phyloP scores from a whole-genome alignment of 2,888 invertebrate genomes.

The Spialia ferax region DNA sequence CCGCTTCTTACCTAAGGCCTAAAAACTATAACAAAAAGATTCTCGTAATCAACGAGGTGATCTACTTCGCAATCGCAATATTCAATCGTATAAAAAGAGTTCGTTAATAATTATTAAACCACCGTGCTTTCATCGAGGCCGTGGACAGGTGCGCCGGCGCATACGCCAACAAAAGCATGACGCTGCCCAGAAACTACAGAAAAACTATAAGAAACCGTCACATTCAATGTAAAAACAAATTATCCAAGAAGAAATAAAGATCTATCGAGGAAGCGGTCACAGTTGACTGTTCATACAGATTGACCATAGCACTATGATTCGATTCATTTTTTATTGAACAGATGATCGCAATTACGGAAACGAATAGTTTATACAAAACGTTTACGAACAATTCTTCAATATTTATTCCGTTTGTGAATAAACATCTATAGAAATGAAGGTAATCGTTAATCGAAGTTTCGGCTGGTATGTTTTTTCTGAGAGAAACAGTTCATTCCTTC shows the following conservation, averaged over 20 bases:
- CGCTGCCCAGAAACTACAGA: slow-evolving; percentile 46
- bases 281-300: slow-evolving; percentile 80
- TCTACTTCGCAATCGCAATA: slow-evolving; percentile 81
- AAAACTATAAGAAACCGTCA: slow-evolving; percentile 62
- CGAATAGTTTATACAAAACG: slow-evolving; percentile 68
- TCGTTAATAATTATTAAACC: slow-evolving; percentile 78
- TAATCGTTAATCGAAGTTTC: slow-evolving; percentile 37
- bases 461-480: slow-evolving; percentile 22
- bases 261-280: slow-evolving; percentile 83
- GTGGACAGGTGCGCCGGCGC: slow-evolving; percentile 64
- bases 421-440: slow-evolving; percentile 40
- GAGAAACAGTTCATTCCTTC: slow-evolving; percentile 15
- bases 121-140: slow-evolving; percentile 68
- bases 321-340: slow-evolving; percentile 68
- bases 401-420: slow-evolving; percentile 63
- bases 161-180: slow-evolving; percentile 66
- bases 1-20: slow-evolving; percentile 60
- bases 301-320: slow-evolving; percentile 76
- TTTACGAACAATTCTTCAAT: slow-evolving; percentile 81
- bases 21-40: slow-evolving; percentile 79
- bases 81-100: slow-evolving; percentile 77
- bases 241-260: slow-evolving; percentile 80
- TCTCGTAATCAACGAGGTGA: slow-evolving; percentile 80
- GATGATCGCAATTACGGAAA: slow-evolving; percentile 61
- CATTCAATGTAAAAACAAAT: slow-evolving; percentile 80